Base-by-base conservation (phyloP, 53 echinoderm and acorn worm genomes). In the Holothuria scabra region DNA sequence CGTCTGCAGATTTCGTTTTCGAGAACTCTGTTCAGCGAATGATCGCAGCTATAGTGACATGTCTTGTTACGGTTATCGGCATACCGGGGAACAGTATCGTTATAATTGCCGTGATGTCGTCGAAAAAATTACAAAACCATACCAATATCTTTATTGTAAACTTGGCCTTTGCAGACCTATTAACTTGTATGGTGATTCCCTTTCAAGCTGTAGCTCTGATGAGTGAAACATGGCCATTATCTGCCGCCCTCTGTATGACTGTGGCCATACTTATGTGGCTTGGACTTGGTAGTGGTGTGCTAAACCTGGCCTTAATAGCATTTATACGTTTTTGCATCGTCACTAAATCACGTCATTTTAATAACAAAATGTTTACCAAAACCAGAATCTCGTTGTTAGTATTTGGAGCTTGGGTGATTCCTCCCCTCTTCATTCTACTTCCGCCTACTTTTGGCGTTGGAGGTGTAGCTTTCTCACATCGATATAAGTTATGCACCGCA, bases 81-180 rank as follows among this genome's bases (percentile, higher is more conserved):
- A 81, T 84, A 25, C 38, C 89, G 20, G 95, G 95, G 24, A 95
- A 95, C 83, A 69, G 74, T 49, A 74, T 95, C 12, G 93, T 95
- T 48, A 91, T 95, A 72, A 35, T 84, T 21, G 71, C 95, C 33
- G 95, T 95, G 37, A 67, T 81, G 46, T 58, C 93, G 13, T 89
- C 93, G 25, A 86, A 89, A 35, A 85, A 84, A 56, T 87, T 95
- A 56, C 89, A 93, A 31, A 95, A 93, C 19, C 83, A 84, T 9
- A 95, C 95, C 26, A 95, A 95, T 68, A 89, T 95, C 20, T 95
- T 93, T 74, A 91, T 95, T 11, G 89, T 93, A 38, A 93, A 91
- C 26, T 93, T 95, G 21, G 87, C 91, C 49, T 87, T 84, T 59
- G 87, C 93, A 20, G 95, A 95, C 63, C 86, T 95, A 20, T 74